Percentiles rank a stretch among this genome's conserved stretches.
Evolutionary conservation across 2,113 vertebrate genomes (phyloP).

Genomic region (Acrocephalus arundinaceus): DNA sequence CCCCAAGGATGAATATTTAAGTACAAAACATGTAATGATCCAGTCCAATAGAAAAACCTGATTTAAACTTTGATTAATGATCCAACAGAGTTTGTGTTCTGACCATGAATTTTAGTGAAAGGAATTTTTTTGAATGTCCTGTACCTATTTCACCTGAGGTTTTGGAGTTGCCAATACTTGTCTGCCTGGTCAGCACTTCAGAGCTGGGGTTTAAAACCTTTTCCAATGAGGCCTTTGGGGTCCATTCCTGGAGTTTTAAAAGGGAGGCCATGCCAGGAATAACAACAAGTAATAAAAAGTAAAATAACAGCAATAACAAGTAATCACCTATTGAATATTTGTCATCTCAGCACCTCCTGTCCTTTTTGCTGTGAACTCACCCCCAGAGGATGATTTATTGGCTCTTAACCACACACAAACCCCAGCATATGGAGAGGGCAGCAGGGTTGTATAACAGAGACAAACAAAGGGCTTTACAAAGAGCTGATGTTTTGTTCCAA

Average conservation of each 20-base stretch:
- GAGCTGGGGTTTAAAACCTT: not conserved
- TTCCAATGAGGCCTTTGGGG: not conserved
- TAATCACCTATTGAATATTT: not conserved
- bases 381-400: not conserved
- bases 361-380: not conserved
- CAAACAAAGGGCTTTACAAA: conserved; percentile 1
- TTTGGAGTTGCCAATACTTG: not conserved
- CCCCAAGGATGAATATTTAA: not conserved
- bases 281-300: not conserved
- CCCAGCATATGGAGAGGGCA: not conserved
- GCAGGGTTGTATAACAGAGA: not conserved
- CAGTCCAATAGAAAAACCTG: not conserved
- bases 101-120: not conserved
- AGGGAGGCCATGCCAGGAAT: not conserved
- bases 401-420: not conserved
- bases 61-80: not conserved
- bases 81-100: not conserved
- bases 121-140: not conserved
- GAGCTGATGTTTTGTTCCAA: not conserved
- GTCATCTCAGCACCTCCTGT: not conserved
- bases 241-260: not conserved
- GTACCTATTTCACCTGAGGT: not conserved
- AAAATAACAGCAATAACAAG: not conserved
- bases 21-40: not conserved
- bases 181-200: not conserved